These are phyloP conservation scores for Catagonus wagneri DNA, from an alignment of 2,113 vertebrate genomes.

Conservation along the genomic window DNA sequence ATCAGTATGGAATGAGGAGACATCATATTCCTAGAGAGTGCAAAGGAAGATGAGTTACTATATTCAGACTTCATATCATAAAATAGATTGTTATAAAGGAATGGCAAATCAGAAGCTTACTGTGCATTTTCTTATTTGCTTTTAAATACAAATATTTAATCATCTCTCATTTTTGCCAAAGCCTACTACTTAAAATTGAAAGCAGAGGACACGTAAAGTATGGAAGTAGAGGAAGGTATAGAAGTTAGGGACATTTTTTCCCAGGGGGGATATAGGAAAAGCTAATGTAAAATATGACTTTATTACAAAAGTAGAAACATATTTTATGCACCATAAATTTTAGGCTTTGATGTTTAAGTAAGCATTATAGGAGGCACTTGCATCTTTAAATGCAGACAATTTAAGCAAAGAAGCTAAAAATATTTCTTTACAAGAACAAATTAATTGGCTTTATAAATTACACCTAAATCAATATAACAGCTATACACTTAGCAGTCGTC, in stretches of 20 bases:
- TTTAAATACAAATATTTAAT: constrained; percentile 55
- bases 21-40: constrained; percentile 44
- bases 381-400: constrained; percentile 63
- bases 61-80: constrained; percentile 44
- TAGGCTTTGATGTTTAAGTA: constrained; percentile 25
- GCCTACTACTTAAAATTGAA: not conserved
- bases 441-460: constrained; percentile 77
- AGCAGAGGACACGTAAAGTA: not conserved
- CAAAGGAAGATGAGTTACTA: constrained; percentile 34
- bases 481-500: constrained; percentile 36
- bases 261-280: not conserved
- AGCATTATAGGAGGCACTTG: constrained; percentile 1
- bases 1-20: not conserved
- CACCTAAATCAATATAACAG: constrained; percentile 60
- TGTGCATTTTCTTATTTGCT: constrained; percentile 44
- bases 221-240: not conserved
- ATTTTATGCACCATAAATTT: constrained; percentile 29
- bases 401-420: constrained; percentile 69
- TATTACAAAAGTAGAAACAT: constrained; percentile 49
- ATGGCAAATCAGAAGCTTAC: not conserved
- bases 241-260: not conserved
- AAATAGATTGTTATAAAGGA: constrained; percentile 44
- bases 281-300: constrained; percentile 12
- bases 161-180: not conserved
- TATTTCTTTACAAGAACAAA: constrained; percentile 67